Base-by-base conservation (phyloP, 2,888 invertebrate genomes). In the Brenthis daphne region DNA sequence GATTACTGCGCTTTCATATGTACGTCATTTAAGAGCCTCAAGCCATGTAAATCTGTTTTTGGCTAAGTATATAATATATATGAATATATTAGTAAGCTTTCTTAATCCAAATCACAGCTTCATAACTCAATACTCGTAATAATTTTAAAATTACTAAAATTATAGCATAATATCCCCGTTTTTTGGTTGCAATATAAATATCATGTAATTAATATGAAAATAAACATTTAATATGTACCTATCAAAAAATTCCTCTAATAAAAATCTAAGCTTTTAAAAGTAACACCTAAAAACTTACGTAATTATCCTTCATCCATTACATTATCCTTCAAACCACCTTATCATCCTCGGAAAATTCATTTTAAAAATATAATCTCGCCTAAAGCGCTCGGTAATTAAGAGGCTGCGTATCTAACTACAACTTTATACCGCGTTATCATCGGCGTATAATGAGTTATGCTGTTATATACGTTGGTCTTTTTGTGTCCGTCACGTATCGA, bases 381-480 rank as follows among this genome's bases (percentile, higher is more conserved):
- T 79, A 75, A 79, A 80, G 80, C 77, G 79, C 76, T 80, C 72
- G 75, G 79, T 83, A 87, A 88, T 88, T 85, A 86, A 83, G 84
- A 79, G 83, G 82, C 82, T 82, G 83, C 84, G 82, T 89, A 89
- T 89, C 88, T 88, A 87, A 88, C 82, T 84, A 88, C 86, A 87
- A 86, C 85, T 90, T 89, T 85, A 89, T 89, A 86, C 80, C 77
- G 77, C 78, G 86, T 91, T 92, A 91, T 91, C 90, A 87, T 81
- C 85, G 85, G 83, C 89, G 90, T 90, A 89, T 92, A 92, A 92
- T 91, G 90, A 90, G 89, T 86, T 87, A 84, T 82, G 81, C 80
- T 83, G 76, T 76, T 74, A 75, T 60, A 82, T 80, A 80, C 80
- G 74, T 77, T 85, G 85, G 77, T 90, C 92, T 86, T 89, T 91